Evolutionary conservation across 2,888 invertebrate genomes (phyloP).

Genomic region (Baccha elongata): DNA sequence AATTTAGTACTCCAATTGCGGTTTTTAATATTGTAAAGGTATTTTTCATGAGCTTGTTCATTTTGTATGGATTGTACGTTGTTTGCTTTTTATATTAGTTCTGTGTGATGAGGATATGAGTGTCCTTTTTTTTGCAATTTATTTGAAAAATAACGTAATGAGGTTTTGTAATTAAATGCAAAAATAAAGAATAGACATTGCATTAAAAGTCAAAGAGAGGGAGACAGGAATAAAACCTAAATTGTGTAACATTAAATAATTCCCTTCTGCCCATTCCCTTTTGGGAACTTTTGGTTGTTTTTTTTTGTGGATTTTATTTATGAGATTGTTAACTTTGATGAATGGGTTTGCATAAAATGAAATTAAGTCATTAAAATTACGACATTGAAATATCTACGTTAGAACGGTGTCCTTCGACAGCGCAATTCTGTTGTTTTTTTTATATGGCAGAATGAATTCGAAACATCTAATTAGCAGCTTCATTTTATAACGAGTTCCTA

Average conservation of each 20-base stretch:
- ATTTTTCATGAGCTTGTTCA: conserved; percentile 36
- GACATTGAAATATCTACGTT: too few relatives aligned
- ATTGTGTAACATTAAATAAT: conserved; percentile 39
- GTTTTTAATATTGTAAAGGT: conserved; percentile 45
- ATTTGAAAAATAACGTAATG: conserved; percentile 34
- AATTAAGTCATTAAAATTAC: neutral
- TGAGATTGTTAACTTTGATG: neutral
- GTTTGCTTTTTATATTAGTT: conserved; percentile 1
- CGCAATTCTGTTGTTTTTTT: too few relatives aligned
- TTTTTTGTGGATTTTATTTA: neutral
- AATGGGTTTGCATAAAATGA: conserved; percentile 1
- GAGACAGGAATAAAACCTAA: conserved; percentile 12
- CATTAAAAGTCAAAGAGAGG: conserved; percentile 13
- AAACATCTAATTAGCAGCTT: too few relatives aligned
- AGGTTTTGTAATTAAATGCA: conserved; percentile 49
- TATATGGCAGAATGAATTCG: too few relatives aligned
- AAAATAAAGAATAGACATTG: conserved; percentile 18
- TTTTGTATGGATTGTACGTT: conserved; percentile 7
- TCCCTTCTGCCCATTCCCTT: conserved; percentile 7
- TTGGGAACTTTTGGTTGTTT: neutral
- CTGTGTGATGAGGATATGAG: neutral
- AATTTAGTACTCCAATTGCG: conserved; percentile 40
- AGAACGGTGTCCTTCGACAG: too few relatives aligned
- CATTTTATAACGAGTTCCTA: too few relatives aligned
- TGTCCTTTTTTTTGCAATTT: neutral